phyloP scores from a whole-genome alignment of 2,113 vertebrate genomes.

The Pangasianodon gigas region DNA sequence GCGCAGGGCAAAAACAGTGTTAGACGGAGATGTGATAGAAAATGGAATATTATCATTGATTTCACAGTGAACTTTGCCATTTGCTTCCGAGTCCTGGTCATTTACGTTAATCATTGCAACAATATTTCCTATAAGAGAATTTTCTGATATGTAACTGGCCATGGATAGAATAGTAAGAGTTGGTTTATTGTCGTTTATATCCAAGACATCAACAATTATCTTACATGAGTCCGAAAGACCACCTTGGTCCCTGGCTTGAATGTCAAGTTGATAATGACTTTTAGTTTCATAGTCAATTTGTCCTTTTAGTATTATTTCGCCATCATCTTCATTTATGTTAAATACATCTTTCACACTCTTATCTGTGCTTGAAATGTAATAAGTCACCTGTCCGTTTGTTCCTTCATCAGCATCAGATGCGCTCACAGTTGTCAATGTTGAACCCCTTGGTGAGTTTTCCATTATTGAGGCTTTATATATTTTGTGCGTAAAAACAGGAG shows the following conservation, averaged over 20 bases:
- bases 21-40: slow-evolving; percentile 60
- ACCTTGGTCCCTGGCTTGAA: slow-evolving; percentile 75
- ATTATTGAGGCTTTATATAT: slow-evolving; percentile 47
- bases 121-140: slow-evolving; percentile 59
- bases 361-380: slow-evolving; percentile 65
- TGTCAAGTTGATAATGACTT: slow-evolving; percentile 64
- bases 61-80: slow-evolving; percentile 67
- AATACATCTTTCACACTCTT: slow-evolving; percentile 57
- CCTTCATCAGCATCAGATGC: slow-evolving; percentile 68
- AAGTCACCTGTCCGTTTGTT: slow-evolving; percentile 62
- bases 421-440: slow-evolving; percentile 50
- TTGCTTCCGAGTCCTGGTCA: slow-evolving; percentile 69
- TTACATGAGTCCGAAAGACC: slow-evolving; percentile 68
- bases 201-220: slow-evolving; percentile 71
- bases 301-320: slow-evolving; percentile 63
- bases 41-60: slow-evolving; percentile 59
- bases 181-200: slow-evolving; percentile 66
- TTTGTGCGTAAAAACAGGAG: slow-evolving; percentile 52
- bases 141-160: slow-evolving; percentile 57
- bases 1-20: slow-evolving; percentile 65
- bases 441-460: slow-evolving; percentile 54
- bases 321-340: slow-evolving; percentile 63
- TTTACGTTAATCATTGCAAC: slow-evolving; percentile 72
- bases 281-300: slow-evolving; percentile 71
- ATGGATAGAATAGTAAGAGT: slow-evolving; percentile 64